Evolutionary conservation across 2,888 invertebrate species (phyloP).

Genomic region (Plusia festucae): DNA sequence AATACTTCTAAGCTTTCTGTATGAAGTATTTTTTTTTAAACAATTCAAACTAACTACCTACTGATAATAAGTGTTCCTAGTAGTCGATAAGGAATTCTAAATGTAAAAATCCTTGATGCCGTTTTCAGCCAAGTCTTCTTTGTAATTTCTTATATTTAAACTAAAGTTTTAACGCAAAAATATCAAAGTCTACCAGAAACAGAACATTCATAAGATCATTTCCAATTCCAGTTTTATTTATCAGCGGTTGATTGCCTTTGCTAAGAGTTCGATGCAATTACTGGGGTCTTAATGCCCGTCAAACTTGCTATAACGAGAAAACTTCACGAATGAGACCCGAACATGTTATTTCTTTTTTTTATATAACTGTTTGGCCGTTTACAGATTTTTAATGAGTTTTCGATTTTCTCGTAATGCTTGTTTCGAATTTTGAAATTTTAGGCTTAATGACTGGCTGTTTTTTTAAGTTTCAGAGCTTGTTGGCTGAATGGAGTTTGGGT

Average conservation of each 20-base stretch:
- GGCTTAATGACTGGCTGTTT: constrained; percentile 14
- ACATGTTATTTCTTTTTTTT: constrained; percentile 57
- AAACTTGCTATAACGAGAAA: constrained; percentile 70
- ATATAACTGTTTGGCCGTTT: constrained; percentile 41
- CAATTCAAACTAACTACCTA: too few relatives aligned
- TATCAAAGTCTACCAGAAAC: neutral
- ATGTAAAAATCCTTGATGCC: too few relatives aligned
- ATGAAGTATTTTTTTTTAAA: too few relatives aligned
- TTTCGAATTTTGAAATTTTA: constrained; percentile 29
- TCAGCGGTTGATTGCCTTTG: constrained; percentile 56
- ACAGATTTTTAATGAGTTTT: constrained; percentile 54
- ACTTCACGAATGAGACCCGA: constrained; percentile 59
- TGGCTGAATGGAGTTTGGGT: constrained; percentile 2
- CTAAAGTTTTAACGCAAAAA: neutral
- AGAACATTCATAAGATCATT: constrained; percentile 10
- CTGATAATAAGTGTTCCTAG: too few relatives aligned
- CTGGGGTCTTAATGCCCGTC: constrained; percentile 59
- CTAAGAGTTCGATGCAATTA: constrained; percentile 64
- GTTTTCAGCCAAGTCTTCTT: too few relatives aligned
- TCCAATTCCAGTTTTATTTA: constrained; percentile 23
- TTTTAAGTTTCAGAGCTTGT: constrained; percentile 18
- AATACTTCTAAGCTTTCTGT: too few relatives aligned
- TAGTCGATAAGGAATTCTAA: too few relatives aligned
- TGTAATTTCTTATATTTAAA: neutral
- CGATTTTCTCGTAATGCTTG: constrained; percentile 24